Evolutionary conservation across 2,113 vertebrate genomes (phyloP), one percentile per base, ranked within the genome.

Genomic region (Australoheros scitulus): DNA sequence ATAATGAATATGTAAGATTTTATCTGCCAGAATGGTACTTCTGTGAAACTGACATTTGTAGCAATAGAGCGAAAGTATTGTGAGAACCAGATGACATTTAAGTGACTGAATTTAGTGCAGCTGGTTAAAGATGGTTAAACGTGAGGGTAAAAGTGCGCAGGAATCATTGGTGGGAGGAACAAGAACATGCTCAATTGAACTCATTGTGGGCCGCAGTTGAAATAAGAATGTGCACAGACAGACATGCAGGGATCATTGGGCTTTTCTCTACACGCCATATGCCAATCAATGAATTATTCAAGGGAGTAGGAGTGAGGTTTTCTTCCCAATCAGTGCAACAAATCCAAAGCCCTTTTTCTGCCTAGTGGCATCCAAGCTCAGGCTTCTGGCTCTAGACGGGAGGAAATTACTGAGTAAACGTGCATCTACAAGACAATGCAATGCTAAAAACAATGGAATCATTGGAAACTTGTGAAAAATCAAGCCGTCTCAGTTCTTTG

Each of bases 271-370:
- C 77, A 76, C 32, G 85, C 94, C 94, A 94, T 93, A 92, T 95
- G 92, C 88, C 92, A 91, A 94, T 95, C 88, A 89, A 92, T 94
- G 72, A 94, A 95, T 95, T 89, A 94, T 95, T 93, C 85, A 95
- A 57, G 38, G 50, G 15, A 59, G 77, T 24, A 47, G 59, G 80
- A 88, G 79, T 38, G 88, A 93, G 88, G 77, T 58, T 90, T 89
- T 77, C 77, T 75, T 80, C 79, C 84, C 85, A 94, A 90, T 93
- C 91, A 88, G 82, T 29, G 78, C 61, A 68, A 57, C 77, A 84
- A 70, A 84, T 80, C 58, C 76, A 72, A 26, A 90, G 22, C 11
- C 57, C 34, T 26, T 80, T 74, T 55, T 61, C 74, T 32, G 32
- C 50, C 65, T 70, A 15, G 26, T 55, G 58, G 55, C 22, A 59